phyloP scores from a whole-genome alignment of 2,113 vertebrate genomes.

The Brachypodius melanocephalos region DNA sequence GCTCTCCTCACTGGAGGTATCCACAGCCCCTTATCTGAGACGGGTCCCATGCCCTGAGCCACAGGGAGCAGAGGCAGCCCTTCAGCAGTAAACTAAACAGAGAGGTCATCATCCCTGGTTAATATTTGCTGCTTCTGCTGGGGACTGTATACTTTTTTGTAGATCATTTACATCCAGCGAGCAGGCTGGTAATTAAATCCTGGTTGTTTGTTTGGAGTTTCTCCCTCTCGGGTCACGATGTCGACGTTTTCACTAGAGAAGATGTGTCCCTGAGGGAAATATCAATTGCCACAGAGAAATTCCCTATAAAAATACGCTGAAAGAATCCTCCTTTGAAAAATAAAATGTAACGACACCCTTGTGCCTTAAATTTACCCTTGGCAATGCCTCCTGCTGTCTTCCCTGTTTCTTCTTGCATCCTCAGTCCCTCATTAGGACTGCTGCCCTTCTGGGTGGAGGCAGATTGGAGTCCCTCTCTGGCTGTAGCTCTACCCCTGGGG shows the following conservation, averaged over 20 bases:
- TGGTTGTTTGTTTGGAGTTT: slow-evolving; percentile 67
- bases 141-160: slow-evolving; percentile 60
- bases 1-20: background rate
- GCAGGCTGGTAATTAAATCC: slow-evolving; percentile 69
- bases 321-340: slow-evolving; percentile 46
- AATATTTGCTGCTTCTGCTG: slow-evolving; percentile 65
- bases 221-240: slow-evolving; percentile 59
- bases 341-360: background rate
- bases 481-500: background rate
- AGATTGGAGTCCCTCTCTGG: background rate
- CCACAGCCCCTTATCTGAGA: background rate
- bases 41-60: slow-evolving; percentile 16
- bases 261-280: slow-evolving; percentile 64
- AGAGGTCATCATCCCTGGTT: slow-evolving; percentile 57
- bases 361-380: background rate
- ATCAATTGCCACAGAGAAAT: slow-evolving; percentile 43
- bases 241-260: slow-evolving; percentile 75
- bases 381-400: background rate
- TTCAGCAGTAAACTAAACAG: slow-evolving; percentile 67
- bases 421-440: background rate
- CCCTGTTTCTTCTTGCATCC: background rate
- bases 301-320: slow-evolving; percentile 41
- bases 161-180: slow-evolving; percentile 67
- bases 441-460: background rate
- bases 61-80: slow-evolving; percentile 46